These are phyloP conservation scores for Limosa lapponica DNA, from an alignment of 2,797 vertebrate genomes.

Conservation along the genomic window DNA sequence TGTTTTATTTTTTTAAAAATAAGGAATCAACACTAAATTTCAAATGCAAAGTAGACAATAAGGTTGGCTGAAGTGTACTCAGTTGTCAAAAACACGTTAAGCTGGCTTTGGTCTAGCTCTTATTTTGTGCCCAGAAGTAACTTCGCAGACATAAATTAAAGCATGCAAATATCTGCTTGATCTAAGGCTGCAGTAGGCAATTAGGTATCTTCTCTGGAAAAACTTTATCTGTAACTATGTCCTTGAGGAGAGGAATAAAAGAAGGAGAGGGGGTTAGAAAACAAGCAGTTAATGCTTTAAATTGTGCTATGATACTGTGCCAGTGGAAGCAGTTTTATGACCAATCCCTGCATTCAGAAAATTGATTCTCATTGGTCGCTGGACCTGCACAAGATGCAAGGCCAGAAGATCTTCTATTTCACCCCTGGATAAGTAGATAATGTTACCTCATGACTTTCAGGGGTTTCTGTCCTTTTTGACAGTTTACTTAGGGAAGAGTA, in stretches of 20 bases:
- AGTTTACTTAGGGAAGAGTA: neutral
- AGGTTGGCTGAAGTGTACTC: neutral
- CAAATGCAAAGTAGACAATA: neutral
- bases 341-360: neutral
- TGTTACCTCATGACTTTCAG: neutral
- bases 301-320: neutral
- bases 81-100: neutral
- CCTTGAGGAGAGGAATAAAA: neutral
- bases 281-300: neutral
- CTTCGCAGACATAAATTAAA: conserved; percentile 1
- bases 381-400: neutral
- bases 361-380: neutral
- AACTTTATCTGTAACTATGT: neutral
- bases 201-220: neutral
- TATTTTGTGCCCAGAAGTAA: conserved; percentile 19
- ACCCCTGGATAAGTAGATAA: neutral
- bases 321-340: neutral
- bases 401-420: neutral
- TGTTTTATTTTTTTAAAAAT: neutral
- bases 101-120: neutral
- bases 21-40: neutral
- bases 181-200: neutral
- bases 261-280: neutral
- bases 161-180: conserved; percentile 8
- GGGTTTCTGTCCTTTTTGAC: neutral